Evolutionary conservation across 2,888 invertebrate genomes (phyloP), one percentile per base, ranked within the genome.

Genomic region (Drosophila birchii): DNA sequence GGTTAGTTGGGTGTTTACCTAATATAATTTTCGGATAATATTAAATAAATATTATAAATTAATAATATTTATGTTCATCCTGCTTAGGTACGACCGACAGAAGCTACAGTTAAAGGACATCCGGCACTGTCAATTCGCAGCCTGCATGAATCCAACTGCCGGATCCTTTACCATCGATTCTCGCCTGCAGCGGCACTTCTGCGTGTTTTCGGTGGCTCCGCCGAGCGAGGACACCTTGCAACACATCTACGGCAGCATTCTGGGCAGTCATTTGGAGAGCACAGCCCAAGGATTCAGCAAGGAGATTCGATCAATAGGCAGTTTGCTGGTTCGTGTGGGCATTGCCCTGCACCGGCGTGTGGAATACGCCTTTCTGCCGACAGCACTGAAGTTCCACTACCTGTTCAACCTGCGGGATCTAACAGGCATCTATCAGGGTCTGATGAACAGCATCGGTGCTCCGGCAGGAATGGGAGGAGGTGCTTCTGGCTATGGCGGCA

Each of bases 91-190:
- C 82, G 98, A 98, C 91, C 94, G 98, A 67, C 94, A 95, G 68
- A 98, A 98, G 89, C 93, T 98, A 57, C 94, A 87, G 39, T 60
- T 98, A 32, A 98, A 98, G 92, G 98, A 98, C 70, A 97, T 99
- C 81, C 96, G 96, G 75, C 97, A 98, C 91, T 97, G 98, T 59
- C 98, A 98, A 93, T 98, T 98, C 91, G 95, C 98, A 29, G 96
- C 98, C 8, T 97, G 97, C 92, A 98, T 99, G 98, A 98, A 98
- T 93, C 99, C 98, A 0, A 98, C 98, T 0, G 97, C 98, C 18
- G 99, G 99, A n/a, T 97, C 97, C 61, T 98, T 98, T 91, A 97
- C 97, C 34, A 98, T 99, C 71, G 97, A 98, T 93, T 95, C 98
- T 0, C 94, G 99, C 14, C 94, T 99, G 11, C 98, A 98, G 91